phyloP scores from a whole-genome alignment of 2,888 invertebrate genomes.

The Lacanobia oleracea region DNA sequence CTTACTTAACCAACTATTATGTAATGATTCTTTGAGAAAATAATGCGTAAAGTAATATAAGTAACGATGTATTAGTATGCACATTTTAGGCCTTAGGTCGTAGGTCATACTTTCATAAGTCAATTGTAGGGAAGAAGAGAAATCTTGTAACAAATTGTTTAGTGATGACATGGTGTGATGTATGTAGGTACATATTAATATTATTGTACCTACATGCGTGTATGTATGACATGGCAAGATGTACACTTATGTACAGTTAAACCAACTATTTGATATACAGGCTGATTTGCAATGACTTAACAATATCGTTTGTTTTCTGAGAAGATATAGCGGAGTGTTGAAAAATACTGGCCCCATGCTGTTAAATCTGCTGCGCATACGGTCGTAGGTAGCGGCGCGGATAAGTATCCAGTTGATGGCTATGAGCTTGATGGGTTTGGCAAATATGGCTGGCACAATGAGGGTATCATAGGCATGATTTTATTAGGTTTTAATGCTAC shows the following conservation, averaged over 20 bases:
- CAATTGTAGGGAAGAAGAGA: slow-evolving; percentile 34
- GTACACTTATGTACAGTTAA: not conserved
- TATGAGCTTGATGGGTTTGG: too few species aligned
- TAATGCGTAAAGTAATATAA: slow-evolving; percentile 33
- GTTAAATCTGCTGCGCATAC: too few species aligned
- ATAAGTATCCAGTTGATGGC: too few species aligned
- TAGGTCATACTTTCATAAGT: slow-evolving; percentile 46
- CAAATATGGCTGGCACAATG: too few species aligned
- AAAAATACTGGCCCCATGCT: too few species aligned
- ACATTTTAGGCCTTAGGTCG: slow-evolving; percentile 31
- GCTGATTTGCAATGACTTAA: not conserved
- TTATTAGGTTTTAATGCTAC: too few species aligned
- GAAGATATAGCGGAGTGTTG: too few species aligned
- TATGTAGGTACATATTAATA: not conserved
- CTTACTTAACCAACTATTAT: slow-evolving; percentile 29
- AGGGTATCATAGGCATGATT: too few species aligned
- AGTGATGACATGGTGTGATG: slow-evolving; percentile 32
- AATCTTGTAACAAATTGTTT: slow-evolving; percentile 39
- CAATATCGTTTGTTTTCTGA: not conserved
- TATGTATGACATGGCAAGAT: slow-evolving; percentile 2
- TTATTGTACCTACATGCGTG: not conserved
- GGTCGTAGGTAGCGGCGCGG: too few species aligned
- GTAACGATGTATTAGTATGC: slow-evolving; percentile 21
- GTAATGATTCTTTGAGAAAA: slow-evolving; percentile 32
- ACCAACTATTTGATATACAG: not conserved